Percentiles rank a stretch among this genome's conserved stretches.
phyloP scores from a whole-genome alignment of 2,797 vertebrate genomes.

The Molossus alvarezi region DNA sequence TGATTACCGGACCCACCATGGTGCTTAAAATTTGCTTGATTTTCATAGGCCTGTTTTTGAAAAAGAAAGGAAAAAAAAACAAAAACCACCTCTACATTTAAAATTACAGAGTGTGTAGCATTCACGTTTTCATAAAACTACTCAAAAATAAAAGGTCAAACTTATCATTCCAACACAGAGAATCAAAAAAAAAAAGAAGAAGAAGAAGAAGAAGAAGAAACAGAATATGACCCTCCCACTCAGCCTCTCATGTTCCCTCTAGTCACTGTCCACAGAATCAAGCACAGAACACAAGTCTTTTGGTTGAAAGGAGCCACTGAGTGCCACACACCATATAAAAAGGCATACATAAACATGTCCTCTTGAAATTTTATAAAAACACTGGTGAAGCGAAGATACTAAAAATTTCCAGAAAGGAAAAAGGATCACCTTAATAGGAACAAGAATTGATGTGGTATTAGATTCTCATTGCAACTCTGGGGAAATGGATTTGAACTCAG shows the following conservation, averaged over 20 bases:
- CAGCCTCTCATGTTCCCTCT: not conserved
- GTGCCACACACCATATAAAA: not conserved
- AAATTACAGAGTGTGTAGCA: not conserved
- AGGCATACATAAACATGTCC: not conserved
- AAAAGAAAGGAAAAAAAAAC: not conserved
- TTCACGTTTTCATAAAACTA: slow-evolving; percentile 71
- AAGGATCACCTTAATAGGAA: slow-evolving; percentile 2
- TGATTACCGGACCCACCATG: slow-evolving; percentile 60
- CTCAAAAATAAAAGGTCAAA: slow-evolving; percentile 78
- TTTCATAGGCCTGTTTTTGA: slow-evolving; percentile 68
- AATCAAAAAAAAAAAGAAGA: not conserved
- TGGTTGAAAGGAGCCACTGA: slow-evolving; percentile 27
- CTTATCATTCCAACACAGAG: not conserved
- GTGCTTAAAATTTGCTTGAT: slow-evolving; percentile 76
- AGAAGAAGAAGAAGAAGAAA: too few species aligned
- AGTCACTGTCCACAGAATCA: not conserved
- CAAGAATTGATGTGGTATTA: not conserved
- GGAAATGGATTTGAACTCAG: slow-evolving; percentile 52
- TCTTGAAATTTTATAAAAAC: slow-evolving; percentile 39
- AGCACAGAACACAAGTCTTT: not conserved
- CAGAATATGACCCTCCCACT: not conserved
- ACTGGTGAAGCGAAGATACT: not conserved
- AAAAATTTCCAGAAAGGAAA: not conserved
- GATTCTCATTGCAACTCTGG: slow-evolving; percentile 4
- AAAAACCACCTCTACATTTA: not conserved